Evolutionary conservation across 1,140 invertebrate genomes (phyloP), one percentile per base, ranked within the genome.

Genomic region (Colletes gigas): DNA sequence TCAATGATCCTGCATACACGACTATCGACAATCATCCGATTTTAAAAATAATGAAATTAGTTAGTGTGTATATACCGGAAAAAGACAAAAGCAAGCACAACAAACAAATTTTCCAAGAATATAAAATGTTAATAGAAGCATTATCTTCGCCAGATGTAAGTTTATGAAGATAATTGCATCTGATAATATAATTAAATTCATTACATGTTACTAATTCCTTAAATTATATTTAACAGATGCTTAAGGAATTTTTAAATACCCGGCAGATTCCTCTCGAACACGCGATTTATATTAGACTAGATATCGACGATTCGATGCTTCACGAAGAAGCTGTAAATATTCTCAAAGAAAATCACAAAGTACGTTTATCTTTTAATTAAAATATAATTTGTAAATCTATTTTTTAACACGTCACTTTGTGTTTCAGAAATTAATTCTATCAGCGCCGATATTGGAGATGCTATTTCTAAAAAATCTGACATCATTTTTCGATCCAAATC

Each of bases 391-490:
- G 69, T 44, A 80, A 65, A 57, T 52, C 70, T 66, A 73, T 21
- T 74, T 72, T 67, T 30, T 52, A 30, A 67, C 52, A 78, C 55
- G 67, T 73, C 55, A 63, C 52, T 84, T 82, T 68, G 69, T 81
- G 50, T 89, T 89, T 57, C 60, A 92, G 92, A 75, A 81, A 47
- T 30, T 88, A 6, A 83, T 79, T n/a, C 83, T 92, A 19, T 71
- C 89, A 50, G 54, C 89, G 67, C 82, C 85, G 41, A 88, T 93
- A 54, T 73, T 93, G 55, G 90, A 93, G 84, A 90, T 92, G 86
- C 71, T 93, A 4, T 93, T 93, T 66, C 89, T 91, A 66, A 91
- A 90, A 83, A 89, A 93, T 80, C 85, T 93, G 47, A 93, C 92
- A 8, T 65, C 84, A 19, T 89, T 69, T 17, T 93, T 93, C 41